Evolutionary conservation across 2,888 invertebrate species (phyloP), one percentile per base, ranked within the genome.

Genomic region (Cheilosia pagana): DNA sequence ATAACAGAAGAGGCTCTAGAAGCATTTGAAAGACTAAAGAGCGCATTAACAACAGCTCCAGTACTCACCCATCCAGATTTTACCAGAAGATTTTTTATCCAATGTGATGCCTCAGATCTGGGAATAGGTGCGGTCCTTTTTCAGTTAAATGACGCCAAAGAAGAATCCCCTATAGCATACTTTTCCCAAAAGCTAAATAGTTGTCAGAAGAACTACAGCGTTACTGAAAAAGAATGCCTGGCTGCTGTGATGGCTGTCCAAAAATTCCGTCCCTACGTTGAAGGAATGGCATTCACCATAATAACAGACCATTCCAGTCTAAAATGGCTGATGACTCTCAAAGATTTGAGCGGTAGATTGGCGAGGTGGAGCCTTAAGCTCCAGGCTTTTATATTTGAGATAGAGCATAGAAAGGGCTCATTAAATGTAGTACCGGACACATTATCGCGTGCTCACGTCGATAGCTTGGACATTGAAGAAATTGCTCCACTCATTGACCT

Each of bases 281-380:
- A 85, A 55, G 57, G 72, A 0, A 71, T 70, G 16, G 78, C 55
- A 4, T 83, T 81, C 19, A 76, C 52, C 2, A 50, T 86, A 0
- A 52, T 85, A 3, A 87, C 89, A 0, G 89, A 90, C 77, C 88
- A 88, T 39, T 74, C 83, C 21, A 87, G 87, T 6, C 62, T 89
- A 1, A 48, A 79, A 28, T 89, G 88, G 87, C 63, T 89, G 3
- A 60, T 87, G 70, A 3, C n/a, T 3, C 52, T 52, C 1, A 87
- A 87, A 60, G 87, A 88, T 23, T 87, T 88, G 2, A 74, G 77
- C 21, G 89, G 88, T 3, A 68, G 88, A 43, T 60, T 89, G 28
- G 88, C 88, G 2, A 28, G 88, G 3, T 90, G 87, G 87, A 74
- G 79, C 1, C 19, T 87, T 3, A 63, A 77, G 28, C 21, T 87